Evolutionary conservation across 2,113 vertebrate species (phyloP).

Genomic region (Mormyrus lacerda): DNA sequence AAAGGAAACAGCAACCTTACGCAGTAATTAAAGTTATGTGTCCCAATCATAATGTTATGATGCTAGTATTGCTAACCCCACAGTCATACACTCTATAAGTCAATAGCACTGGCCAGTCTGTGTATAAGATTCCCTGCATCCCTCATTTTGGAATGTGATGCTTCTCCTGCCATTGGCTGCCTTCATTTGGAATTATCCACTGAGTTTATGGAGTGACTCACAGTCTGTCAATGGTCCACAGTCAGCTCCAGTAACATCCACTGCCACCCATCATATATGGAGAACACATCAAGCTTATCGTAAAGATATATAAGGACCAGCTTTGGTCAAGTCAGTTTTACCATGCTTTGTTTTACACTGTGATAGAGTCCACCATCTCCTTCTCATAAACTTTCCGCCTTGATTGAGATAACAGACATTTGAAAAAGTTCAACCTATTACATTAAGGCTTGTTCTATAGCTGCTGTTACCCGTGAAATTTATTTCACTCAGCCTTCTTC

Average conservation of each 20-base stretch:
- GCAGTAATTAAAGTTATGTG: not conserved
- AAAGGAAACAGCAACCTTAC: not conserved
- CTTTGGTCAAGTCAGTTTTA: not conserved
- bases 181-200: conserved; percentile 9
- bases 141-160: not conserved
- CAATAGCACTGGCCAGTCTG: not conserved
- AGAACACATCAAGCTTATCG: not conserved
- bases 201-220: conserved; percentile 15
- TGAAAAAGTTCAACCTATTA: not conserved
- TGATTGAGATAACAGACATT: not conserved
- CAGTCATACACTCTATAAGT: not conserved
- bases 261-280: not conserved
- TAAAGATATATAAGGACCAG: not conserved
- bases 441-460: not conserved
- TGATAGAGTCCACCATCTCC: not conserved
- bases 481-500: not conserved
- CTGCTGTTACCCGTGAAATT: not conserved
- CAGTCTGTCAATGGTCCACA: conserved; percentile 1
- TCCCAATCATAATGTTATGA: not conserved
- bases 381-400: not conserved
- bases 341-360: not conserved
- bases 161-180: not conserved
- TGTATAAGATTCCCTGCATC: not conserved
- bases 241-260: not conserved
- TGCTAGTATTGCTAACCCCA: not conserved